Conservation (phyloP, 2,888 invertebrate species). For the Agrotis segetum region DNA sequence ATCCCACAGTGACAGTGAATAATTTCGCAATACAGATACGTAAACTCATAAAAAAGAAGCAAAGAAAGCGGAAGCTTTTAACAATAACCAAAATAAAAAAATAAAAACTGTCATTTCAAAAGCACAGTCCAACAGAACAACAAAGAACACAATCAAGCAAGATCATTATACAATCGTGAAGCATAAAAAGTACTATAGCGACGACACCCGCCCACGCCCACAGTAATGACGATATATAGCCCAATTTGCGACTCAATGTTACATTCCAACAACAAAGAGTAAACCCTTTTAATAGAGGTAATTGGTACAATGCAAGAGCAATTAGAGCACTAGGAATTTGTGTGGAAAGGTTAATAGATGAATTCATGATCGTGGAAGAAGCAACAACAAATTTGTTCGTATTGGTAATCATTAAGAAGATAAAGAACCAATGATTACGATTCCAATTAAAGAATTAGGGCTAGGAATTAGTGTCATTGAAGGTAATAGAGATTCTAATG, state of each 20-base stretch:
- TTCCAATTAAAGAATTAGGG: slow-evolving; percentile 22
- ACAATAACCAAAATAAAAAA: background rate
- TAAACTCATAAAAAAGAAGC: background rate
- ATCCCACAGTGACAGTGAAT: background rate
- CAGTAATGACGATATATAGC: slow-evolving; percentile 79
- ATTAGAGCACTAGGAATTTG: slow-evolving; percentile 74
- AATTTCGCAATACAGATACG: background rate
- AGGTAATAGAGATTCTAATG: slow-evolving; percentile 18
- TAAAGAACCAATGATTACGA: background rate
- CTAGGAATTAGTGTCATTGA: slow-evolving; percentile 5
- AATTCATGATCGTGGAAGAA: slow-evolving; percentile 22
- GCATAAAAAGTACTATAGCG: slow-evolving; percentile 75
- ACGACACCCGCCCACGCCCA: slow-evolving; percentile 71
- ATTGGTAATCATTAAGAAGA: slow-evolving; percentile 11
- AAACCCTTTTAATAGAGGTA: slow-evolving; percentile 82
- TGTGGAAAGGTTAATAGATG: slow-evolving; percentile 34
- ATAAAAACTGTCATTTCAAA: slow-evolving; percentile 21
- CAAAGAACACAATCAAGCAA: slow-evolving; percentile 60
- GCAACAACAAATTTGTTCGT: slow-evolving; percentile 13
- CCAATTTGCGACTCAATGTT: slow-evolving; percentile 81
- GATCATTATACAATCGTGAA: slow-evolving; percentile 77
- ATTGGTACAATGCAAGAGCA: slow-evolving; percentile 79
- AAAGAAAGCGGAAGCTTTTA: slow-evolving; percentile 2
- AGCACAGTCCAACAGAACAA: slow-evolving; percentile 37
- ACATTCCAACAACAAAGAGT: slow-evolving; percentile 71